These are phyloP conservation scores for Artemia franciscana DNA, from an alignment of 1,140 invertebrate species.

Conservation along the genomic window DNA sequence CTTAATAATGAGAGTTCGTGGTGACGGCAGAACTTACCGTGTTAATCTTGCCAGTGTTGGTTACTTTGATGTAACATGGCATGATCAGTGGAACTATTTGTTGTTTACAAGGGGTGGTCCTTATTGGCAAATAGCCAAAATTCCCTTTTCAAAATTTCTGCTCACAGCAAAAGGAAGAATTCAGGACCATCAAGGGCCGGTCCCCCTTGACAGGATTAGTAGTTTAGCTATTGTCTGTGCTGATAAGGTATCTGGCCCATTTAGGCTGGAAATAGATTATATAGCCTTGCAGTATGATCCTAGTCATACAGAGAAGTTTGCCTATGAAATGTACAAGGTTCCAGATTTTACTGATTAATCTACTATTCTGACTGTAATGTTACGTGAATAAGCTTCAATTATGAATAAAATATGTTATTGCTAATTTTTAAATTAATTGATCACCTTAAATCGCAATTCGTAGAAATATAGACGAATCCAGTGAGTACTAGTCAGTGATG, in stretches of 20 bases:
- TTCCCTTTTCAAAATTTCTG: conserved; percentile 88
- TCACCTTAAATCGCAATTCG: too few species aligned
- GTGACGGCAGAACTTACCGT: conserved; percentile 69
- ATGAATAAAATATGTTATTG: too few species aligned
- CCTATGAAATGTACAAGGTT: conserved; percentile 68
- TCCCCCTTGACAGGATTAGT: conserved; percentile 32
- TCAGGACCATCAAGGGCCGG: conserved; percentile 47
- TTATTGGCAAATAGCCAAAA: conserved; percentile 79
- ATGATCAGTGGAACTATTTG: conserved; percentile 56
- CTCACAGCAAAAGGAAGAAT: conserved; percentile 55
- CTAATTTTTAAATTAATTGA: too few species aligned
- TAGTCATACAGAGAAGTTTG: conserved; percentile 48
- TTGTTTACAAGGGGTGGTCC: conserved; percentile 81
- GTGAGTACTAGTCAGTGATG: too few species aligned
- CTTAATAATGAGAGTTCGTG: conserved; percentile 55
- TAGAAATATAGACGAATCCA: too few species aligned
- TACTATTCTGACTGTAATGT: too few species aligned
- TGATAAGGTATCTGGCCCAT: conserved; percentile 51
- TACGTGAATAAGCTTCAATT: too few species aligned
- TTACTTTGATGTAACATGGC: conserved; percentile 51
- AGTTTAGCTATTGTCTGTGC: conserved; percentile 55
- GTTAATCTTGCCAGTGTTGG: conserved; percentile 45
- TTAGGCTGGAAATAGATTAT: conserved; percentile 79
- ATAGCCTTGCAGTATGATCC: conserved; percentile 58
- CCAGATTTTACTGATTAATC: conserved; percentile 33